Conservation (phyloP, 2,113 vertebrate species). For the Prochilodus magdalenae region DNA sequence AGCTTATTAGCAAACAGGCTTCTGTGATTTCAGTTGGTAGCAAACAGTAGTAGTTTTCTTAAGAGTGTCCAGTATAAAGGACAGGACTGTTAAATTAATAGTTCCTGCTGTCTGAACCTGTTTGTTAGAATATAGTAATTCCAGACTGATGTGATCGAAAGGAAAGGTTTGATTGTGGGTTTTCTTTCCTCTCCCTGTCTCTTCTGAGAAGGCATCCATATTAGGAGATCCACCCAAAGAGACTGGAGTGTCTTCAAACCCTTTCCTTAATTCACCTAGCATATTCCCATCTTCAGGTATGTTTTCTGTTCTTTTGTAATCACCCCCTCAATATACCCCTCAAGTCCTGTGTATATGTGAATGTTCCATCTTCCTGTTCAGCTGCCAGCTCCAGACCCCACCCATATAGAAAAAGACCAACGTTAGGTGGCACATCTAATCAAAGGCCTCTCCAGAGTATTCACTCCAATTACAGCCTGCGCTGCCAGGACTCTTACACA, state of each 20-base stretch:
- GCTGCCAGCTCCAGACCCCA: slow-evolving; percentile 72
- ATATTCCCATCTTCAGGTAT: slow-evolving; percentile 76
- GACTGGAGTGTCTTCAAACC: slow-evolving; percentile 76
- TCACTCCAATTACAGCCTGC: slow-evolving; percentile 72
- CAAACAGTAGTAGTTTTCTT: too few species aligned
- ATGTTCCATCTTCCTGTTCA: background rate
- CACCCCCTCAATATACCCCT: background rate
- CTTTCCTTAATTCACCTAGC: slow-evolving; percentile 79
- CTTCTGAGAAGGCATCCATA: slow-evolving; percentile 74
- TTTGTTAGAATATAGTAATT: too few species aligned
- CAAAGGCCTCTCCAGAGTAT: slow-evolving; percentile 66
- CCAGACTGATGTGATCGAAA: too few species aligned
- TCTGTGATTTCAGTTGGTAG: too few species aligned
- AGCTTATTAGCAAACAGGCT: too few species aligned
- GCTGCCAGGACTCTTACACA: slow-evolving; percentile 78
- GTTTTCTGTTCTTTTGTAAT: slow-evolving; percentile 40
- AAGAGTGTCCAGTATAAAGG: too few species aligned
- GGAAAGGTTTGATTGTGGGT: background rate
- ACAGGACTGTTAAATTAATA: too few species aligned
- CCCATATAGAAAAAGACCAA: slow-evolving; percentile 79
- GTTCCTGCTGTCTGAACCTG: too few species aligned
- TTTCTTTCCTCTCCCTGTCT: background rate
- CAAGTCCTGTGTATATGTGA: background rate
- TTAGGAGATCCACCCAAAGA: slow-evolving; percentile 88
- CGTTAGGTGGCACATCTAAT: slow-evolving; percentile 74